These are phyloP conservation scores for Apolygus lucorum DNA, from an alignment of 1,140 invertebrate genomes.

Conservation along the genomic window DNA sequence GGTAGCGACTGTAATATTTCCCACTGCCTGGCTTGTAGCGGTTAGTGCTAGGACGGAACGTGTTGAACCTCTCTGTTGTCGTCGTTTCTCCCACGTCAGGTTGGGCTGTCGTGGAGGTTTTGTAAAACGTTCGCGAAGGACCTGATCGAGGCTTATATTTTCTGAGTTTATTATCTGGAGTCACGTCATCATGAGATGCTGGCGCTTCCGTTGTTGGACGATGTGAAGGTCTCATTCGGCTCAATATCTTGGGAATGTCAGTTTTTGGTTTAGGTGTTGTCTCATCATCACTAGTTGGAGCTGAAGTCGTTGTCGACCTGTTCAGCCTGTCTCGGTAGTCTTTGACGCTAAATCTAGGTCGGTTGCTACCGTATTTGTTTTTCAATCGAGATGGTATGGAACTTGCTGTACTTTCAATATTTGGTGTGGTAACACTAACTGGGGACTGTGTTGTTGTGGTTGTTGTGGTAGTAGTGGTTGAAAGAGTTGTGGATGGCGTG, in stretches of 20 bases:
- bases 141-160: slow-evolving; percentile 30
- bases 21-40: slow-evolving; percentile 34
- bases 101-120: slow-evolving; percentile 24
- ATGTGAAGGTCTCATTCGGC: slow-evolving; percentile 15
- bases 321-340: slow-evolving; percentile 44
- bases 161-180: slow-evolving; percentile 22
- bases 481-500: slow-evolving; percentile 21
- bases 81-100: slow-evolving; percentile 26
- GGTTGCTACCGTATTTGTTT: slow-evolving; percentile 32
- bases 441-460: slow-evolving; percentile 23
- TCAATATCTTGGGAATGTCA: background rate
- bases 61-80: slow-evolving; percentile 36
- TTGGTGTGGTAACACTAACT: background rate
- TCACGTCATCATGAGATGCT: slow-evolving; percentile 17
- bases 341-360: slow-evolving; percentile 37
- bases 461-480: slow-evolving; percentile 22
- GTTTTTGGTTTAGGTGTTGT: background rate
- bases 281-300: background rate
- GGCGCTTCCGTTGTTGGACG: background rate
- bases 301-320: slow-evolving; percentile 33
- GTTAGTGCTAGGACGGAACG: slow-evolving; percentile 39
- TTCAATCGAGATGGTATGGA: slow-evolving; percentile 18
- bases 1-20: slow-evolving; percentile 36
- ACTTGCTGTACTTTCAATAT: slow-evolving; percentile 3
- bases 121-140: slow-evolving; percentile 27